Conservation (phyloP, 1,140 invertebrate species). For the Neodiprion virginianus region DNA sequence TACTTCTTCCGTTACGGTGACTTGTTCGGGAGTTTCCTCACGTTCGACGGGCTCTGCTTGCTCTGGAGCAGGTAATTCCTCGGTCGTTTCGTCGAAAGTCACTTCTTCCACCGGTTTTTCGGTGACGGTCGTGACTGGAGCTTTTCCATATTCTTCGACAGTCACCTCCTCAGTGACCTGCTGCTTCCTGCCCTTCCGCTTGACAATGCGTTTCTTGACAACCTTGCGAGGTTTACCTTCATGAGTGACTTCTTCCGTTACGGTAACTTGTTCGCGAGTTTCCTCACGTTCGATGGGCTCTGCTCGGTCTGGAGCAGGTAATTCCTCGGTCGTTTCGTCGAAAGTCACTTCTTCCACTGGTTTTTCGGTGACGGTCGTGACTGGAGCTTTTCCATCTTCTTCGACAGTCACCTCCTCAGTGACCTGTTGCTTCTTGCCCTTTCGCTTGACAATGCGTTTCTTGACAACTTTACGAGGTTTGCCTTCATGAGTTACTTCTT, state of each 20-base stretch:
- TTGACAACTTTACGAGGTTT: conserved; percentile 39
- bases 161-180: too few species aligned
- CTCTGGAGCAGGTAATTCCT: too few species aligned
- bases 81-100: too few species aligned
- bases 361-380: conserved; percentile 19
- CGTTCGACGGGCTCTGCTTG: too few species aligned
- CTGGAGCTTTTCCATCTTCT: conserved; percentile 47
- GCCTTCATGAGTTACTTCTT: conserved; percentile 42
- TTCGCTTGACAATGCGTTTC: conserved; percentile 54
- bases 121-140: too few species aligned
- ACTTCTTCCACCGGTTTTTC: too few species aligned
- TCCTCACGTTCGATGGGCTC: conserved; percentile 27
- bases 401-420: conserved; percentile 54
- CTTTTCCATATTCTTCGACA: too few species aligned
- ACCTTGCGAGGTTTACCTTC: conserved; percentile 9
- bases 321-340: conserved; percentile 22
- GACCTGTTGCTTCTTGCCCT: conserved; percentile 51
- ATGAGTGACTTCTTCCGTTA: conserved; percentile 37
- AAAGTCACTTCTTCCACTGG: conserved; percentile 15
- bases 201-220: too few species aligned
- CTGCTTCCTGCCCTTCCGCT: too few species aligned
- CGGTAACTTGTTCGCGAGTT: conserved; percentile 17
- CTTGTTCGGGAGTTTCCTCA: too few species aligned
- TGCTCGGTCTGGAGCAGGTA: conserved; percentile 28
- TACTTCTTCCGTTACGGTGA: too few species aligned